Evolutionary conservation across 1,140 invertebrate genomes (phyloP), one percentile per base, ranked within the genome.

Genomic region (Caenorhabditis briggsae): DNA sequence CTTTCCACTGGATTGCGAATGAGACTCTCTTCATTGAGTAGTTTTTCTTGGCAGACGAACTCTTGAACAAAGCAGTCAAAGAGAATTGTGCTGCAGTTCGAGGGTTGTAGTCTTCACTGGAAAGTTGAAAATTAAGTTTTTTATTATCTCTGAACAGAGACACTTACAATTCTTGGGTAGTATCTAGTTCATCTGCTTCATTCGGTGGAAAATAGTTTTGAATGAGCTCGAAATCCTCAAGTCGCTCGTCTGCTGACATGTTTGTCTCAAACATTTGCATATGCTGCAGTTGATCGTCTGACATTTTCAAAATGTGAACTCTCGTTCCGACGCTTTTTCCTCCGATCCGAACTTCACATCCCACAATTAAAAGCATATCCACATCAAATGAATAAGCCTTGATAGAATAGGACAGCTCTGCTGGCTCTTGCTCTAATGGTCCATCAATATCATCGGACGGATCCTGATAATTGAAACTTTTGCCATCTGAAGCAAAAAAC

Each of bases 181-280:
- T n/a, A 50, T 78, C 46, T 5, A 78, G 14, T 7, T 53, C 46
- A 53, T 12, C 70, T 20, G 7, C 7, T 20, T 78, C 70, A 5
- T 53, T 43, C 2, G 70, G n/a, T 78, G 70, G 70, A 50, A 78
- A 78, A 23, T 78, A 78, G n/a, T 16, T 78, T n/a, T 78, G 70
- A 50, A 78, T 78, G 5, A 78, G n/a, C 11, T 78, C 70, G 18
- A 50, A 41, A 50, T 78, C 46, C n/a, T 50, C 46, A 9, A 78
- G n/a, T 78, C 70, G 46, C 18, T 78, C 70, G 20, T 78, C 70
- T 5, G 18, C 33, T 3, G 2, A 9, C n/a, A 78, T 78, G 8
- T 7, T 20, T n/a, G 70, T 78, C 18, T 78, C 70, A 41, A 23
- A 78, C 70, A 50, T 50, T 23, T 78, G 70, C n/a, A 78, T 41